Evolutionary conservation across 2,113 vertebrate genomes (phyloP), one percentile per base, ranked within the genome.

Genomic region (Corythoichthys haematopterus): DNA sequence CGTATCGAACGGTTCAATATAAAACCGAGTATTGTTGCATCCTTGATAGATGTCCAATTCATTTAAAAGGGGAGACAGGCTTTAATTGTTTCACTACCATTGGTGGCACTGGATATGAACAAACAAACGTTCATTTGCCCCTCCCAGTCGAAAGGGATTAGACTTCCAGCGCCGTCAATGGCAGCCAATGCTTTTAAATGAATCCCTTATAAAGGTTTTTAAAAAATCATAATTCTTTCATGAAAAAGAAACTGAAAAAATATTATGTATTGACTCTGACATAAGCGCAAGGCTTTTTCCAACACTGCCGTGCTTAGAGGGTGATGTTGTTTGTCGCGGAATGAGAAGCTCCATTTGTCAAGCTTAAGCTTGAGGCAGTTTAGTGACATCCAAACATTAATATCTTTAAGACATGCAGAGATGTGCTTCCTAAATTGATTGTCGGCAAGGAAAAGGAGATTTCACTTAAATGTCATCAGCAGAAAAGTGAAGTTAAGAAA

Each of bases 291-390:
- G 57, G 35, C 36, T 59, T 59, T 38, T 40, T 40, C 57, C 37
- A 59, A 37, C 37, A 59, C 13, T 9, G 57, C 37, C 36, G 2
- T 14, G 36, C 57, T 59, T 16, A 40, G 57, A 36, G 57, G 36
- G 16, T 40, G 36, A 59, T 59, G 57, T 35, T 56, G 53, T 56
- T 56, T 35, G 28, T 35, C 12, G 53, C 53, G 28, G 53, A 35
- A 35, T 35, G 53, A 36, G 55, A 40, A 60, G 37, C 37, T 43
- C 38, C 58, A 60, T 60, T 60, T 38, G 58, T 43, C 58, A 60
- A 60, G 38, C 38, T 60, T 40, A 60, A 60, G 58, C 36, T 59
- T 58, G 9, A 58, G 56, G 35, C 35, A 5, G 56, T 58, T 15
- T 14, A 10, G 36, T 11, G 58, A 40, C 58, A 20, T 43, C 14